Conservation (phyloP, 1,140 invertebrate genomes). For the Orussus abietinus region DNA sequence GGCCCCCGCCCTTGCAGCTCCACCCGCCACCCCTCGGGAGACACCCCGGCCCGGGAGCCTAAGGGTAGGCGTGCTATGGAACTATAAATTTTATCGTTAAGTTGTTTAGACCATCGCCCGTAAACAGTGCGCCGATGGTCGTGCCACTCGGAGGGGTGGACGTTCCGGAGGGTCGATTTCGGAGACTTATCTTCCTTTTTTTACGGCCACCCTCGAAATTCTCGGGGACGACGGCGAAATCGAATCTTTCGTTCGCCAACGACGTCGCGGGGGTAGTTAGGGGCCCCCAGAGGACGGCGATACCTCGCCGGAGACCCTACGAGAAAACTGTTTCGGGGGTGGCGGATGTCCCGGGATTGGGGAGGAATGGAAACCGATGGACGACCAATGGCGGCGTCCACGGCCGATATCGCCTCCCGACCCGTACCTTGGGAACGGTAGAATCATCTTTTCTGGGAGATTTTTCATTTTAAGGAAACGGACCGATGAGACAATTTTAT, state of each 20-base stretch:
- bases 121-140: slow-evolving; percentile 28
- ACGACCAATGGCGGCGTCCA: too few relatives aligned
- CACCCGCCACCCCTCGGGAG: slow-evolving; percentile 10
- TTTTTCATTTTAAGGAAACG: too few relatives aligned
- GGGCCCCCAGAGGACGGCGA: slow-evolving; percentile 11
- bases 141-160: slow-evolving; percentile 26
- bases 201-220: slow-evolving; percentile 9
- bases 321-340: slow-evolving; percentile 8
- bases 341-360: slow-evolving; percentile 10
- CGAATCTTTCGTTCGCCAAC: slow-evolving; percentile 21
- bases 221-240: slow-evolving; percentile 22
- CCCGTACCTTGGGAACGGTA: too few relatives aligned
- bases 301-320: too few relatives aligned
- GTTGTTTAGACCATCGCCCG: slow-evolving; percentile 49
- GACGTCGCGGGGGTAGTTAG: slow-evolving; percentile 24
- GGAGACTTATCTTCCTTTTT: slow-evolving; percentile 34
- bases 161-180: slow-evolving; percentile 38
- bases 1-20: slow-evolving; percentile 16
- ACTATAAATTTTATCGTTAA: slow-evolving; percentile 56
- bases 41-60: slow-evolving; percentile 22
- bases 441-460: too few relatives aligned
- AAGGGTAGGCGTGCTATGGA: slow-evolving; percentile 47
- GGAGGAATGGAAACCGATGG: background rate
- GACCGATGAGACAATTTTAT: too few relatives aligned
- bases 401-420: too few relatives aligned